phyloP scores from a whole-genome alignment of 1,140 invertebrate genomes.

The Archegozetes longisetosus region DNA sequence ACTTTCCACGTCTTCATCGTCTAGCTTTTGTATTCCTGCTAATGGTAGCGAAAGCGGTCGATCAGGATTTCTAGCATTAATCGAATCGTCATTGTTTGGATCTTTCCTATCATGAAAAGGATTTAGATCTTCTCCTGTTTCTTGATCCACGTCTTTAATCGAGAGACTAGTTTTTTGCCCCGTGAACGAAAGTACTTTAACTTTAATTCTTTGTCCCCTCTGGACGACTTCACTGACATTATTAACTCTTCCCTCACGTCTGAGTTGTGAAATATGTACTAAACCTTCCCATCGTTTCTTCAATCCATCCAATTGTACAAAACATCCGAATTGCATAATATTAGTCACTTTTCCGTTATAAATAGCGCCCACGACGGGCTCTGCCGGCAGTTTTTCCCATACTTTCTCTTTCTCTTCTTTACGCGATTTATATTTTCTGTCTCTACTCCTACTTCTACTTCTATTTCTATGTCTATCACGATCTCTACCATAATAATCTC shows the following conservation, averaged over 20 bases:
- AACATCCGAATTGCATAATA: slow-evolving; percentile 92
- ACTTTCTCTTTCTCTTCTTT: slow-evolving; percentile 9
- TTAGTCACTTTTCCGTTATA: slow-evolving; percentile 88
- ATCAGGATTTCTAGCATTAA: slow-evolving; percentile 62
- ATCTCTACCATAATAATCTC: background rate
- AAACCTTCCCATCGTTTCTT: slow-evolving; percentile 75
- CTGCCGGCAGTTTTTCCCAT: slow-evolving; percentile 15
- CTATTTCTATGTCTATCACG: background rate
- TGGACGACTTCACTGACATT: slow-evolving; percentile 85
- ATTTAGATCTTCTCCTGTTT: slow-evolving; percentile 84
- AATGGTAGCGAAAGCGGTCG: slow-evolving; percentile 38
- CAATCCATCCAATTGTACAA: slow-evolving; percentile 86
- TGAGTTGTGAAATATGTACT: slow-evolving; percentile 89
- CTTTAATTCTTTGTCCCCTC: slow-evolving; percentile 78
- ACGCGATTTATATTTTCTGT: background rate
- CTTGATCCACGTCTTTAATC: slow-evolving; percentile 97
- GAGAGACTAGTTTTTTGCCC: slow-evolving; percentile 90
- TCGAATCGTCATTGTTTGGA: slow-evolving; percentile 43
- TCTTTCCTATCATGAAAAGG: slow-evolving; percentile 39
- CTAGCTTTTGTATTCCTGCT: slow-evolving; percentile 25
- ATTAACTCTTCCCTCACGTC: slow-evolving; percentile 80
- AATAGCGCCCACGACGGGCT: slow-evolving; percentile 37
- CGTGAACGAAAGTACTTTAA: slow-evolving; percentile 74
- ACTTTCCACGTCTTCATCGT: slow-evolving; percentile 57
- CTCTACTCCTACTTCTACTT: background rate